Percentiles rank a stretch among this genome's conserved stretches.
Evolutionary conservation across 1,140 invertebrate genomes (phyloP).

Genomic region (Odontomachus brunneus): DNA sequence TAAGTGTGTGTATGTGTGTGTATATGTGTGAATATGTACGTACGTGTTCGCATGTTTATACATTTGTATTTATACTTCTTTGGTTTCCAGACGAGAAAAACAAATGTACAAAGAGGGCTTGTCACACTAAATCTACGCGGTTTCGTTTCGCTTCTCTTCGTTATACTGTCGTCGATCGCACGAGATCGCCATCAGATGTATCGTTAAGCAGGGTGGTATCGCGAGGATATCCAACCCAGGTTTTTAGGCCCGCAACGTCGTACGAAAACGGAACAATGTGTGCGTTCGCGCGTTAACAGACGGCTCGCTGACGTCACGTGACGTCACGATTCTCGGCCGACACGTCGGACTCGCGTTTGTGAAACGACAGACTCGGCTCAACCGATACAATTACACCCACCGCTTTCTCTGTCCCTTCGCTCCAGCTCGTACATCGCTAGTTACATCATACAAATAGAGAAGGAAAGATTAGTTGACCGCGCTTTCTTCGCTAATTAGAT

Average conservation of each 20-base stretch:
- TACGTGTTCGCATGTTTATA: not conserved
- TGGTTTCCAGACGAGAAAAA: conserved; percentile 41
- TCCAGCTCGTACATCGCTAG: conserved; percentile 11
- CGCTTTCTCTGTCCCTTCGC: not conserved
- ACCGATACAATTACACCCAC: not conserved
- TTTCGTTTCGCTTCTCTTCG: conserved; percentile 45
- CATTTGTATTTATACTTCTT: conserved; percentile 37
- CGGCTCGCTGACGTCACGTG: conserved; percentile 1
- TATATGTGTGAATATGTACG: conserved; percentile 10
- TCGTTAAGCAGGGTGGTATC: conserved; percentile 6
- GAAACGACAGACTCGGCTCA: not conserved
- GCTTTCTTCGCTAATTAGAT: conserved; percentile 19
- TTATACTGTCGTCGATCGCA: conserved; percentile 15
- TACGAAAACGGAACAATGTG: conserved; percentile 22
- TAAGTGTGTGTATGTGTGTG: not conserved
- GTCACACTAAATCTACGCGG: conserved; percentile 21
- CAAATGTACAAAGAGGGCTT: conserved; percentile 2
- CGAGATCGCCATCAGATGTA: conserved; percentile 11
- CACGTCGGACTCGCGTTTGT: too few relatives aligned
- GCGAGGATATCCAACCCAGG: conserved; percentile 33
- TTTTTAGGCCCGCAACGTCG: conserved; percentile 60
- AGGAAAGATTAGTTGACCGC: conserved; percentile 1
- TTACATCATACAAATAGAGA: conserved; percentile 29
- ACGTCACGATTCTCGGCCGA: not conserved
- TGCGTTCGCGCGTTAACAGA: conserved; percentile 8